Evolutionary conservation across 2,797 vertebrate genomes (phyloP), one percentile per base, ranked within the genome.

Genomic region (Megalops cyprinoides): DNA sequence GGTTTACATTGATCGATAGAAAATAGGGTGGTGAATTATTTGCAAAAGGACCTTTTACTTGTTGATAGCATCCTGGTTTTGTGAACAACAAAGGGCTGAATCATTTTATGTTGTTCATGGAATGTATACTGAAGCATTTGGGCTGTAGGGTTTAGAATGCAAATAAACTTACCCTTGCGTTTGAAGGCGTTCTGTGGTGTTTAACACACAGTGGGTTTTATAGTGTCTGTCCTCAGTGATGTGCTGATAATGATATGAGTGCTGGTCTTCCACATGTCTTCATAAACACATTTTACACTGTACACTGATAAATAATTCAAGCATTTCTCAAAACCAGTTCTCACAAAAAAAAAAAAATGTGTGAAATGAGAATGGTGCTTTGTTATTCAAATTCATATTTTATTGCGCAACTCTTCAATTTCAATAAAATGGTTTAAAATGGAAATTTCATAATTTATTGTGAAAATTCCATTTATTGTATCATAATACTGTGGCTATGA

Each of bases 41-140:
- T 34, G 31, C 15, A 37, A 71, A 34, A 14, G 5, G 1, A 14
- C 31, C 14, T 14, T 34, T 12, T 6, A 28, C 14, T 28, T 3
- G n/a, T 4, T 14, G 14, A 67, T 67, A n/a, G 34, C n/a, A 28
- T 14, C 18, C 75, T 39, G 34, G 49, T n/a, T 9, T 39, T 60
- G 42, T 23, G 74, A 18, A 56, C 23, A 76, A 77, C 37, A 48
- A 79, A 82, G 78, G 53, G 71, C 23, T 48, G n/a, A 46, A 53
- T 42, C 58, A 49, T 76, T 79, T 62, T 12, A 67, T 69, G 82
- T 56, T 55, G 55, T 76, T 56, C 48, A 55, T 8, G 51, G 65
- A 48, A 46, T 42, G 49, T 76, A 44, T 34, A 46, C 15, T 49
- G 55, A 73, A 80, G 31, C 37, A 58, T 23, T 69, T 71, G 9